These are phyloP conservation scores for Muscicapa comitata DNA, from an alignment of 2,797 vertebrate species.

Conservation along the genomic window DNA sequence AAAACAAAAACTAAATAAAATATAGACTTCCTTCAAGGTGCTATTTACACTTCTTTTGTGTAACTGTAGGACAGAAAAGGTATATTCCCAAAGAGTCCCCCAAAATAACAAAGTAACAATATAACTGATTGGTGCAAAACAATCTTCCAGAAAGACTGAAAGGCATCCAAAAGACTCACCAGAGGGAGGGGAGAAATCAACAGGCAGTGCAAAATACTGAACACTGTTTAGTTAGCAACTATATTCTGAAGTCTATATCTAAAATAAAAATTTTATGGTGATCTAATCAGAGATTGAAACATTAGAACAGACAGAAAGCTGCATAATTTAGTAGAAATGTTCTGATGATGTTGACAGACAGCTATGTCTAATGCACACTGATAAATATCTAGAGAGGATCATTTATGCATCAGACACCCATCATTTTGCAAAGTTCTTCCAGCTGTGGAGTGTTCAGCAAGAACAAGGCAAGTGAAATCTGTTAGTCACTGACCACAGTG, in stretches of 20 bases:
- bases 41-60: not conserved
- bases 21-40: not conserved
- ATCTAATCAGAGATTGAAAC: not conserved
- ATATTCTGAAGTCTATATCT: not conserved
- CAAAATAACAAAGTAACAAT: not conserved
- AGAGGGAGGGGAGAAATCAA: not conserved
- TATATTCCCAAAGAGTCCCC: not conserved
- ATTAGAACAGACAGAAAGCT: not conserved
- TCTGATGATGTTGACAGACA: not conserved
- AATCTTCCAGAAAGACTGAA: not conserved
- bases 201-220: not conserved
- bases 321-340: not conserved
- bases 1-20: not conserved
- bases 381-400: not conserved
- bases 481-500: not conserved
- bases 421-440: not conserved
- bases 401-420: not conserved
- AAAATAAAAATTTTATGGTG: not conserved
- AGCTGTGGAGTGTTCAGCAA: not conserved
- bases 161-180: not conserved
- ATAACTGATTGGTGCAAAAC: not conserved
- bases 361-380: not conserved
- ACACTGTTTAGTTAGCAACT: not conserved
- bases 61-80: not conserved
- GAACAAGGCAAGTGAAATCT: not conserved